Base-by-base conservation (phyloP, 1,140 invertebrate species). In the Araneus ventricosus region DNA sequence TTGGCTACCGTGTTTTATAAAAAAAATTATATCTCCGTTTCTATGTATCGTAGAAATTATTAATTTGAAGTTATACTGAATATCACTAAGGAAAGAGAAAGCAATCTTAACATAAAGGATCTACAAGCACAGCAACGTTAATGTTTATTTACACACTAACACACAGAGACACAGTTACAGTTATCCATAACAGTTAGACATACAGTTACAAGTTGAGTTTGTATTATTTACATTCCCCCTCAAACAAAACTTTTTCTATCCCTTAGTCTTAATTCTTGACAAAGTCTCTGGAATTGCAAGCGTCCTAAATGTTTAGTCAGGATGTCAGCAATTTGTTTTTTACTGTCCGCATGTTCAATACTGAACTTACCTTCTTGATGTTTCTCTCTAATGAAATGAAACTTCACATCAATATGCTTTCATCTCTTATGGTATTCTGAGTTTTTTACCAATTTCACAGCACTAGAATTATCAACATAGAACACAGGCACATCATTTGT, bases 381-480 rank as follows among this genome's bases (percentile, higher is more conserved):
- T 75, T 94, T 90, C 91, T 95, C 94, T 61, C 95, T 75, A 63
- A 95, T 95, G 86, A 95, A 95, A 88, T 95, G 95, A 90, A 75
- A 80, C 17, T 41, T 39, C 22, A 93, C 57, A 14, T 86, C 52
- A n/a, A 90, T 94, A 45, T 93, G 87, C 41, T 93, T 93, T 3
- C 57, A 88, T 14, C 84, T 14, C 52, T 88, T 90, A 90, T 94
- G 94, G 59, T 59, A 94, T 87, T 93, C n/a, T 79, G 10, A 67
- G 87, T 90, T 90, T 93, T 79, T 87, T 0, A 52, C 89, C 8
- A 94, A 88, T 57, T 91, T 94, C 1, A 94, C 86, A 45, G 94
- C 93, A 86, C 94, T 87, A 59, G 86, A 85, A 70, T 94, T 94
- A 70, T 94, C 94, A 30, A 95, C 94, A 24, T n/a, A 30, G 4